Percentiles rank a stretch among this genome's conserved stretches.
Evolutionary conservation across 2,113 vertebrate species (phyloP).

Genomic region (Neodontobutis hainanensis): DNA sequence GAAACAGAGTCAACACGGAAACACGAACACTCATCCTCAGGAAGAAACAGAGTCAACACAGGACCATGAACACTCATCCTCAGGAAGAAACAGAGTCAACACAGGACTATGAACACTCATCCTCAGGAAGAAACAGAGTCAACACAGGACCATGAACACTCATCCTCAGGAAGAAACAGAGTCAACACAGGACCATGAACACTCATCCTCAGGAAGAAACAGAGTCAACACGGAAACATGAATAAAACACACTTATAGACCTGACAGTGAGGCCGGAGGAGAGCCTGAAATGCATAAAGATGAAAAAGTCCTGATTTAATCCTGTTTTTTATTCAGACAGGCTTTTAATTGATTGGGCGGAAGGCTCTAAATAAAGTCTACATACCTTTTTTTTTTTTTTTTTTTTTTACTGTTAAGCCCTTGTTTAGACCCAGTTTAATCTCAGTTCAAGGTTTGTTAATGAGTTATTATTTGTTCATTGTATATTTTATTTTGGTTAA

Average conservation of each 20-base stretch:
- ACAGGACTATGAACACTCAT: constrained; percentile 68
- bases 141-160: constrained; percentile 42
- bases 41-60: not conserved
- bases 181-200: not conserved
- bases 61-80: constrained; percentile 74
- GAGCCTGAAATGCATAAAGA: too few relatives aligned
- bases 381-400: too few relatives aligned
- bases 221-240: not conserved
- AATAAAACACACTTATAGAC: not conserved
- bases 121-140: constrained; percentile 22
- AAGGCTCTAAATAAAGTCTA: too few relatives aligned
- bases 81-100: constrained; percentile 1
- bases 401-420: too few relatives aligned
- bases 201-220: constrained; percentile 59
- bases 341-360: too few relatives aligned
- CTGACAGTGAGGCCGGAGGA: too few relatives aligned
- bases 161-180: constrained; percentile 50
- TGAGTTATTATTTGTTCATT: too few relatives aligned
- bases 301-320: too few relatives aligned
- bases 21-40: constrained; percentile 67
- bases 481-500: too few relatives aligned
- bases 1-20: not conserved
- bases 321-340: too few relatives aligned
- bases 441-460: too few relatives aligned
- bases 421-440: too few relatives aligned